Conservation (phyloP, 2,113 vertebrate species). For the Propithecus coquereli region DNA sequence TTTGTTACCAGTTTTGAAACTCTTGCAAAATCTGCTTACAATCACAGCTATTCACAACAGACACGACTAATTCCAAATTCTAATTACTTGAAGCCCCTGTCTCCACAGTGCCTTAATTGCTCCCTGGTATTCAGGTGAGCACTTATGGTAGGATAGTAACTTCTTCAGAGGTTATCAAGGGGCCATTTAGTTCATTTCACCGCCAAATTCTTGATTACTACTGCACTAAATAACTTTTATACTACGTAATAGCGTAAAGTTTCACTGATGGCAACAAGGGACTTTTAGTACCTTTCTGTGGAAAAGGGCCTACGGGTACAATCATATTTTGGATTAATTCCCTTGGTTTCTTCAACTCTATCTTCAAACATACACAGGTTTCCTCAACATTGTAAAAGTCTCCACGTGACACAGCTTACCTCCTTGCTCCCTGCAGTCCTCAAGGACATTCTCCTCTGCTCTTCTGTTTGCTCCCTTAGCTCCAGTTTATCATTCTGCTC, state of each 20-base stretch:
- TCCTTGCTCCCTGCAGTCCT: neutral
- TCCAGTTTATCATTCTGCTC: neutral
- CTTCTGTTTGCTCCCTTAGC: neutral
- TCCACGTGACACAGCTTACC: neutral
- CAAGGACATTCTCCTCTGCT: neutral
- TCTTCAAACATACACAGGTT: neutral
- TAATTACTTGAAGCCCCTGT: conserved; percentile 49
- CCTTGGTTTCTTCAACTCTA: neutral
- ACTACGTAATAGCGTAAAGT: neutral
- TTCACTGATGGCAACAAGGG: neutral
- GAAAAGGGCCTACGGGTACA: neutral
- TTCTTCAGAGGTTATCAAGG: conserved; percentile 50
- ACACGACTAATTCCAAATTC: conserved; percentile 39
- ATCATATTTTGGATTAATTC: conserved; percentile 12
- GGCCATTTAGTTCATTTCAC: conserved; percentile 33
- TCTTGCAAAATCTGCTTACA: conserved; percentile 46
- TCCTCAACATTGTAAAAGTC: neutral
- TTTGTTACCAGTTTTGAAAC: neutral
- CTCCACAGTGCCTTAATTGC: conserved; percentile 34
- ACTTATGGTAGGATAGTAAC: conserved; percentile 15
- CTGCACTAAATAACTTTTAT: conserved; percentile 31
- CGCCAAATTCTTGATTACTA: conserved; percentile 49
- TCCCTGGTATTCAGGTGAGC: conserved; percentile 48
- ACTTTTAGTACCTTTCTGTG: conserved; percentile 25
- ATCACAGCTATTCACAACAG: conserved; percentile 30